Base-by-base conservation (phyloP, 2,888 invertebrate species). In the Malthinus seriepunctatus region DNA sequence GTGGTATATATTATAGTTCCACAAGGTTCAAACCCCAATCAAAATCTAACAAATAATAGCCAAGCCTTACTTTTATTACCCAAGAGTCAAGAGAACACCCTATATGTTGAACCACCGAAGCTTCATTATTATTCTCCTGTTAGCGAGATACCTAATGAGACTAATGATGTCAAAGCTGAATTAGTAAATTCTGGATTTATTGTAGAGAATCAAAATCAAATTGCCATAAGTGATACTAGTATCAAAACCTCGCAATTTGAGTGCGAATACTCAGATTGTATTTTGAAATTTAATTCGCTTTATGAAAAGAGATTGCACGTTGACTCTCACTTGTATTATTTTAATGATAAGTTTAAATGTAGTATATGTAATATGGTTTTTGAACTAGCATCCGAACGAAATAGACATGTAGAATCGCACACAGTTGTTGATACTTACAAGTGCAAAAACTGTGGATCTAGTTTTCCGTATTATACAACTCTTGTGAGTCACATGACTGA, bases 401-500 rank as follows among this genome's bases (percentile, higher is more conserved):
- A 64, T 51, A 64, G 59, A 38, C 63, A 64, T 38, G 60, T 64
- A 8, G 62, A 62, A 45, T 47, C 63, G 1, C 63, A 64, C 39
- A 34, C 62, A 9, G 46, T 64, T 10, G 49, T 57, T n/a, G 45
- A 51, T 12, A 64, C 63, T 4, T 62, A 51, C 34, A 59, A 55
- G 15, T 64, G 63, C 23, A 58, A 56, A 42, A 46, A 45, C 8
- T 64, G 63, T 37, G 55, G 53, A 9, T 53, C 50, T 33, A 42
- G 45, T 44, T 63, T 63, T 32, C 51, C 63, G 8, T 63, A 63
- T 58, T 63, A 61, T 33, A 63, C 63, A 34, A 47, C 56, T 34
- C 44, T 63, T 32, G 45, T 63, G 31, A 61, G 61, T 23, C 63
- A 63, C 23, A 23, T 61, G 5, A 58, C 60, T 14, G 61, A 61